Conservation (phyloP, 1,140 invertebrate genomes). For the Drepana arcuata region DNA sequence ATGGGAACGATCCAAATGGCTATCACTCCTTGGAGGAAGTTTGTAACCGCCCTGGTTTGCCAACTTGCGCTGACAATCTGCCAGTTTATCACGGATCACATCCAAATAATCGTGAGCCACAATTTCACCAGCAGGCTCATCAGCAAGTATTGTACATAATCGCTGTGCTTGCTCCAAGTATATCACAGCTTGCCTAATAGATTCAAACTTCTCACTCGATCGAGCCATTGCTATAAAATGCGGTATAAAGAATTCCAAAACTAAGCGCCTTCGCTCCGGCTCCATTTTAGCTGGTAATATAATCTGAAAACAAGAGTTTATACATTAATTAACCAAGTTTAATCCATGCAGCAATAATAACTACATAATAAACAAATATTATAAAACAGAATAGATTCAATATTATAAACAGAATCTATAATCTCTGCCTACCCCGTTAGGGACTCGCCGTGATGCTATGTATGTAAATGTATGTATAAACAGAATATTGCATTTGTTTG, state of each 20-base stretch:
- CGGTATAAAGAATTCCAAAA: conserved; percentile 79
- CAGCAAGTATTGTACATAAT: conserved; percentile 75
- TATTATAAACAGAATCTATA: too few relatives aligned
- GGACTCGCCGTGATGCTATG: too few relatives aligned
- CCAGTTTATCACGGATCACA: conserved; percentile 60
- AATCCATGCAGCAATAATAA: too few relatives aligned
- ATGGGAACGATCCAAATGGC: conserved; percentile 23
- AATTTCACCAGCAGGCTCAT: conserved; percentile 65
- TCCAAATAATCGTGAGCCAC: conserved; percentile 67
- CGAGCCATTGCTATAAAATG: conserved; percentile 80
- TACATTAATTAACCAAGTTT: too few relatives aligned
- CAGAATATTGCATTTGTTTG: too few relatives aligned
- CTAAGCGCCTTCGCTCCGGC: conserved; percentile 65
- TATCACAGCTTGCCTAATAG: conserved; percentile 73
- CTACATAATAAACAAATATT: too few relatives aligned
- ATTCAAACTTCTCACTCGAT: conserved; percentile 73
- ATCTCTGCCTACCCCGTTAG: too few relatives aligned
- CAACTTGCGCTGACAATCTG: conserved; percentile 55
- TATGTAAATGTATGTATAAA: too few relatives aligned
- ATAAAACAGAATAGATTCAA: too few relatives aligned
- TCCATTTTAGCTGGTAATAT: conserved; percentile 64
- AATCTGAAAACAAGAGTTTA: conserved; percentile 48
- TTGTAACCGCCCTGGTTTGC: conserved; percentile 47
- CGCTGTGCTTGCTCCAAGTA: conserved; percentile 80
- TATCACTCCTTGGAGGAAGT: conserved; percentile 36